Conservation (phyloP, 2,888 invertebrate species). For the Chalcis sispes region DNA sequence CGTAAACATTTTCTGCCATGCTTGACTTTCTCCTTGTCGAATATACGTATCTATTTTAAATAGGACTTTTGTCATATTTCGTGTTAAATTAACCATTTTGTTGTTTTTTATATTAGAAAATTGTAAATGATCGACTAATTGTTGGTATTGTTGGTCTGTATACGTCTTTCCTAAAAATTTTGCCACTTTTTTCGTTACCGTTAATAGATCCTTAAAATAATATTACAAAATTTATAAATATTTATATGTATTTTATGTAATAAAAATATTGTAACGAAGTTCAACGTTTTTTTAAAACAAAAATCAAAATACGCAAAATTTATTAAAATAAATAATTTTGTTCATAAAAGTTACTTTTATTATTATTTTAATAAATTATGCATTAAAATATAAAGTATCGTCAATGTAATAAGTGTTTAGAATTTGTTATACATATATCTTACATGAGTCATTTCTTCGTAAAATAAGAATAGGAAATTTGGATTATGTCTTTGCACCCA, state of each 20-base stretch:
- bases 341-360: no score
- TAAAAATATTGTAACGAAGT: not conserved
- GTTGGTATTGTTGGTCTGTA: conserved; percentile 79
- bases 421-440: conserved; percentile 45
- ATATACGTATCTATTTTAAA: conserved; percentile 82
- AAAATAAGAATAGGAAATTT: conserved; percentile 86
- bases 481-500: conserved; percentile 82
- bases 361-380: conserved; percentile 32
- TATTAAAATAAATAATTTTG: no score
- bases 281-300: not conserved
- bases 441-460: conserved; percentile 87
- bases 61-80: conserved; percentile 81
- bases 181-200: conserved; percentile 79
- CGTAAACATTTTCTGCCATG: conserved; percentile 85
- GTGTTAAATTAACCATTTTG: conserved; percentile 84
- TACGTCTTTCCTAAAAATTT: conserved; percentile 81
- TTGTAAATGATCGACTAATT: conserved; percentile 84
- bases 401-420: not conserved
- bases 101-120: conserved; percentile 91
- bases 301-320: not conserved
- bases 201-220: conserved; percentile 78
- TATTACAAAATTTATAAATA: not conserved
- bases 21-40: conserved; percentile 82
- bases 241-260: not conserved
- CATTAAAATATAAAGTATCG: not conserved